phyloP scores from a whole-genome alignment of 2,113 vertebrate genomes.

The Panurus biarmicus region DNA sequence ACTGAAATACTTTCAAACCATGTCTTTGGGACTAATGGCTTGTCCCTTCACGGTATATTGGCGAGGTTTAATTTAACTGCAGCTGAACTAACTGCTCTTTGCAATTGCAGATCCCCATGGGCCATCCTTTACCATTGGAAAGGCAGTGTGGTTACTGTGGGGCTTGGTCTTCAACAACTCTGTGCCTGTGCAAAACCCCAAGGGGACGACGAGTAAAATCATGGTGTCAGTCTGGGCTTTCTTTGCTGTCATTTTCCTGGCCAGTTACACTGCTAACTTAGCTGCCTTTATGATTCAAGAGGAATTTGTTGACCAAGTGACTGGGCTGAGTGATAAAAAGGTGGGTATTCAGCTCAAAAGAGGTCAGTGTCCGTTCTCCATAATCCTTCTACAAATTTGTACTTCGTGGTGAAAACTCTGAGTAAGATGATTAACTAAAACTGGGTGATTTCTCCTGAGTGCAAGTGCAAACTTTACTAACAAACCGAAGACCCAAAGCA shows the following conservation, averaged over 20 bases:
- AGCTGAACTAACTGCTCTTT: neutral
- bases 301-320: slow-evolving; percentile 98
- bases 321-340: slow-evolving; percentile 97
- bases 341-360: slow-evolving; percentile 60
- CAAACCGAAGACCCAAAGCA: neutral
- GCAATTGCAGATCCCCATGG: slow-evolving; percentile 84
- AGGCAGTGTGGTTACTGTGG: slow-evolving; percentile 98
- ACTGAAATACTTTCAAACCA: neutral
- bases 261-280: slow-evolving; percentile 97
- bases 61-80: neutral
- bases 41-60: neutral
- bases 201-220: slow-evolving; percentile 96
- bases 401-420: neutral
- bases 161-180: slow-evolving; percentile 99
- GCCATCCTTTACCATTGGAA: slow-evolving; percentile 96
- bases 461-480: neutral
- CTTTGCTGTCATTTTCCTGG: slow-evolving; percentile 98
- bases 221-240: slow-evolving; percentile 99
- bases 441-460: neutral
- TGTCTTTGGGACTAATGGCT: neutral
- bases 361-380: neutral
- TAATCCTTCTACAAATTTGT: neutral
- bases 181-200: slow-evolving; percentile 96
- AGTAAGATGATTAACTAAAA: neutral
- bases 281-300: slow-evolving; percentile 99